Evolutionary conservation across 2,113 vertebrate genomes (phyloP).

Genomic region (Piaya cayana): DNA sequence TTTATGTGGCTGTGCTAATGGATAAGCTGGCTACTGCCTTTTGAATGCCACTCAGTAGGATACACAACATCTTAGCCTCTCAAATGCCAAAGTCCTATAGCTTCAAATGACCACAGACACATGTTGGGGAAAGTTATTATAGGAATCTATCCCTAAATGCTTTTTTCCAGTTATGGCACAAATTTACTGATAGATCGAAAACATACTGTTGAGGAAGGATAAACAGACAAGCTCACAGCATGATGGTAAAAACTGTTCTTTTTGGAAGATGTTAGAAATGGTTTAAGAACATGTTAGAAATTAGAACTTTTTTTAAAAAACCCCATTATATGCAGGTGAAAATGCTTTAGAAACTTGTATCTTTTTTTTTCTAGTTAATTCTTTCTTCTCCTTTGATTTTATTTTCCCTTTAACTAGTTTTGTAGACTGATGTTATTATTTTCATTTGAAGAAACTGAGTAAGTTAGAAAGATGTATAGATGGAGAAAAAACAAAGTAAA

Average conservation of each 20-base stretch:
- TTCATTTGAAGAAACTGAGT: not conserved
- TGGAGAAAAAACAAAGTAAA: not conserved
- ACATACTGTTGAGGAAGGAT: not conserved
- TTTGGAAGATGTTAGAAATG: not conserved
- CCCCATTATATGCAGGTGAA: not conserved
- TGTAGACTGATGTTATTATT: not conserved
- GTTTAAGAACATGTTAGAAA: not conserved
- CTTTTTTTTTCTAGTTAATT: not conserved
- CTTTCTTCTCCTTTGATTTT: not conserved
- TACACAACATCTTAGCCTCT: not conserved
- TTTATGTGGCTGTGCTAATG: not conserved
- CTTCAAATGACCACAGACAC: not conserved
- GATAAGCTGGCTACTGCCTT: not conserved
- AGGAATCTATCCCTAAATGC: not conserved
- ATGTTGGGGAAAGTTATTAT: not conserved
- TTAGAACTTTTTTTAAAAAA: not conserved
- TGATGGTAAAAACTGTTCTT: not conserved
- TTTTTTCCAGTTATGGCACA: not conserved
- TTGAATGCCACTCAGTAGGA: not conserved
- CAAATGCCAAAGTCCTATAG: not conserved
- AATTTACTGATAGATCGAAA: not conserved
- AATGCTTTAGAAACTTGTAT: not conserved
- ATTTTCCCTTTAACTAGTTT: not conserved
- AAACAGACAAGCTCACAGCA: not conserved
- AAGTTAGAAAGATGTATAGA: not conserved